Conservation (phyloP, 2,888 invertebrate genomes). For the Apamea anceps region DNA sequence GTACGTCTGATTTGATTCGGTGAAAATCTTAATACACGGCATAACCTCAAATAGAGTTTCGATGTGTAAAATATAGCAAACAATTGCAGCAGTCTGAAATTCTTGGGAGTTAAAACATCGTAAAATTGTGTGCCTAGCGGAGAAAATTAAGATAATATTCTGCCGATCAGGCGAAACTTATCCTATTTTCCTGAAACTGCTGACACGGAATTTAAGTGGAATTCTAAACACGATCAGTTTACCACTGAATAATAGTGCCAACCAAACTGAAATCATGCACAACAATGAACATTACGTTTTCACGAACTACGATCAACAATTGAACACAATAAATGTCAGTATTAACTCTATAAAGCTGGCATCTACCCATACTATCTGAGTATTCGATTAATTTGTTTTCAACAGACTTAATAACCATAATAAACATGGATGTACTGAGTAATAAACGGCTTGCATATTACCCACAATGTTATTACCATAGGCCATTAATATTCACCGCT, state of each 20-base stretch:
- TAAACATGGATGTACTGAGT: conserved; percentile 17
- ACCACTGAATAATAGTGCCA: conserved; percentile 28
- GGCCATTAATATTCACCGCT: conserved; percentile 27
- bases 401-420: conserved; percentile 32
- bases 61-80: conserved; percentile 35
- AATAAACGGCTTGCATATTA: conserved; percentile 35
- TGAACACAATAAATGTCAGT: conserved; percentile 58
- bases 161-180: conserved; percentile 12
- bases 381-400: conserved; percentile 41
- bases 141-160: conserved; percentile 40
- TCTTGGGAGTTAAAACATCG: conserved; percentile 32
- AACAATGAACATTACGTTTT: conserved; percentile 40
- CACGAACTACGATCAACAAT: conserved; percentile 49
- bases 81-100: conserved; percentile 34
- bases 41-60: conserved; percentile 76
- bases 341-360: conserved; percentile 50
- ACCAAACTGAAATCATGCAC: conserved; percentile 17
- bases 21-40: conserved; percentile 57
- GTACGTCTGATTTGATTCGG: conserved; percentile 62
- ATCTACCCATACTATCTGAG: conserved; percentile 37
- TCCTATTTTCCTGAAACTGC: conserved; percentile 17
- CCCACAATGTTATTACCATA: conserved; percentile 10
- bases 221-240: conserved; percentile 26
- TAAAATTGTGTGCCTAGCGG: conserved; percentile 33
- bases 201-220: conserved; percentile 20